These are phyloP conservation scores for Heliconius sara DNA, from an alignment of 2,888 invertebrate species.

Conservation along the genomic window DNA sequence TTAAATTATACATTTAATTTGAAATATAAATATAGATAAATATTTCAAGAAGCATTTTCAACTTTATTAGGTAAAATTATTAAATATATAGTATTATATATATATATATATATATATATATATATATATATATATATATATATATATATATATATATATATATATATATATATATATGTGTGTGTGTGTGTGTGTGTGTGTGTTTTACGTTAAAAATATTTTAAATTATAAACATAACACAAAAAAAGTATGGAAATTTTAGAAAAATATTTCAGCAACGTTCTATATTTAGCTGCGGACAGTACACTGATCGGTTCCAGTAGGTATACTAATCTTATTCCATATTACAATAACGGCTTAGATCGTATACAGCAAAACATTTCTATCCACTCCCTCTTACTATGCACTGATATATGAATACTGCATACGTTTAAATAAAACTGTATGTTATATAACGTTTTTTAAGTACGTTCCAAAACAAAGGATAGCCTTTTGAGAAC, in stretches of 20 bases:
- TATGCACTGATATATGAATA: constrained; percentile 43
- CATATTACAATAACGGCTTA: constrained; percentile 77
- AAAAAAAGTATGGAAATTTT: neutral
- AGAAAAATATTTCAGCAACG: constrained; percentile 24
- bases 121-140: too few species aligned
- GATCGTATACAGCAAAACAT: constrained; percentile 74
- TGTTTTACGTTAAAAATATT: too few species aligned
- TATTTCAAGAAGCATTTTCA: neutral
- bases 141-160: too few species aligned
- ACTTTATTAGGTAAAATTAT: too few species aligned
- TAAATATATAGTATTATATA: too few species aligned
- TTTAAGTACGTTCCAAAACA: neutral
- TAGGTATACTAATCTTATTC: constrained; percentile 73
- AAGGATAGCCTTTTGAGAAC: neutral
- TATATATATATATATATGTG: too few species aligned
- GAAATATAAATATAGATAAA: neutral
- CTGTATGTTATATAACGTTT: constrained; percentile 23
- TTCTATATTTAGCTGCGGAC: constrained; percentile 65
- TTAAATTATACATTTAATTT: too few species aligned
- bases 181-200: too few species aligned
- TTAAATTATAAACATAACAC: neutral
- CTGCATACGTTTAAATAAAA: constrained; percentile 30
- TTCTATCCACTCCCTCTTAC: constrained; percentile 54
- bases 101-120: too few species aligned
- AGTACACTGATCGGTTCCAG: constrained; percentile 71